Evolutionary conservation across 2,888 invertebrate species (phyloP), one percentile per base, ranked within the genome.

Genomic region (Aleiodes alternator): DNA sequence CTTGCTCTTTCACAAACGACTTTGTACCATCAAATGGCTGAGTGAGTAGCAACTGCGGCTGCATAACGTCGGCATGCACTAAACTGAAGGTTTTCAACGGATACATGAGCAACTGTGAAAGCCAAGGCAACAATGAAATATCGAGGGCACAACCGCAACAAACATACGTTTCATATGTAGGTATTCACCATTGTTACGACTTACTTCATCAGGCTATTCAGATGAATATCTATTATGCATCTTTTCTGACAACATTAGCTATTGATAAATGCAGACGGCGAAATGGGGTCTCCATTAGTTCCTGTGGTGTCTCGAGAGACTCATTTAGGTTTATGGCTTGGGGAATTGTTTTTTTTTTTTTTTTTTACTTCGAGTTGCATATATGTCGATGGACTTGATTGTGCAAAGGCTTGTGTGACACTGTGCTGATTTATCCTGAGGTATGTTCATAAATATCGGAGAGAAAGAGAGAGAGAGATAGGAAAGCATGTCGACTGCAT

Each of bases 1-100:
- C 43, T 43, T 11, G 43, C 38, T 61, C 61, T 4, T 16, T 64
- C 48, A 48, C 64, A 48, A 64, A 64, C 48, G 64, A 43, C 64
- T 64, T 64, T 64, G 64, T 64, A 64, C 64, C 64, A 64, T 64
- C 64, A 64, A 64, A 64, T 64, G 64, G 64, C 64, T 48, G 64
- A 64, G 64, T 64, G 64, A 64, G 64, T 64, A 48, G 64, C 16
- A 64, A 64, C 59, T 57, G 29, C 31, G 38, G 14, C 64, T 11
- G 64, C 23, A 64, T 64, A 64, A 64, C 64, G 64, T 64, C 64
- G 64, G 64, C 23, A 48, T 43, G 64, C 12, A 12, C 64, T 48
- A 64, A 64, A 64, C 64, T 64, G 43, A 16, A 64, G 64, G 64
- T 64, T 64, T 64, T 64, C 64, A 64, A 43, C 64, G 64, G 64